Percentiles rank a stretch among this genome's conserved stretches.
phyloP scores from a whole-genome alignment of 2,113 vertebrate genomes.

The Trinectes maculatus region DNA sequence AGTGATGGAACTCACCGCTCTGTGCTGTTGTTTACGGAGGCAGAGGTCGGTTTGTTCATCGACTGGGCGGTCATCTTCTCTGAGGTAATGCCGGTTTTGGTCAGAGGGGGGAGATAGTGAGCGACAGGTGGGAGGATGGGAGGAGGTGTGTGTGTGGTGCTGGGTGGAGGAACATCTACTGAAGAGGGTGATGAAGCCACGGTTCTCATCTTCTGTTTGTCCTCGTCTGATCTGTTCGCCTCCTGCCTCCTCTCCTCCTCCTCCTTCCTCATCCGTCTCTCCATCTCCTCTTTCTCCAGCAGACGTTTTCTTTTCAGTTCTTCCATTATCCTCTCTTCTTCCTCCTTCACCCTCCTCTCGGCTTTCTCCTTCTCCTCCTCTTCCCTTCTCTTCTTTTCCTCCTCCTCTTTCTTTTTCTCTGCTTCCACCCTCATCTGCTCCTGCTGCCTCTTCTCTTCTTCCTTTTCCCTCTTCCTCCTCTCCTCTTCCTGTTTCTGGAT shows the following conservation, averaged over 20 bases:
- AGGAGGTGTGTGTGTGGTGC: conserved; percentile 1
- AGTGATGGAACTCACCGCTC: conserved; percentile 65
- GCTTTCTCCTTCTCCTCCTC: not conserved
- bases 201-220: conserved; percentile 70
- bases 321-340: not conserved
- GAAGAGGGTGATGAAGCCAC: not conserved
- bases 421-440: conserved; percentile 5
- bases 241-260: conserved; percentile 28
- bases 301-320: too few relatives aligned
- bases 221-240: conserved; percentile 73
- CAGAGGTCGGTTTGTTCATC: conserved; percentile 13
- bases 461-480: not conserved
- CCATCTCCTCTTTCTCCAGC: not conserved
- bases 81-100: conserved; percentile 7
- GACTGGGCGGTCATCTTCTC: conserved; percentile 6
- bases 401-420: conserved; percentile 1
- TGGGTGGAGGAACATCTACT: not conserved
- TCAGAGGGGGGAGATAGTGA: conserved; percentile 32
- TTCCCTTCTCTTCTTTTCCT: conserved; percentile 10
- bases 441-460: conserved; percentile 1
- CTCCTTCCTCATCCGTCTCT: too few relatives aligned
- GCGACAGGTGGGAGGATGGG: not conserved
- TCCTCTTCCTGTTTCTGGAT: not conserved
- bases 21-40: conserved; percentile 8
- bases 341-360: not conserved